Evolutionary conservation across 2,113 vertebrate genomes (phyloP), one percentile per base, ranked within the genome.

Genomic region (Phasianus colchicus): DNA sequence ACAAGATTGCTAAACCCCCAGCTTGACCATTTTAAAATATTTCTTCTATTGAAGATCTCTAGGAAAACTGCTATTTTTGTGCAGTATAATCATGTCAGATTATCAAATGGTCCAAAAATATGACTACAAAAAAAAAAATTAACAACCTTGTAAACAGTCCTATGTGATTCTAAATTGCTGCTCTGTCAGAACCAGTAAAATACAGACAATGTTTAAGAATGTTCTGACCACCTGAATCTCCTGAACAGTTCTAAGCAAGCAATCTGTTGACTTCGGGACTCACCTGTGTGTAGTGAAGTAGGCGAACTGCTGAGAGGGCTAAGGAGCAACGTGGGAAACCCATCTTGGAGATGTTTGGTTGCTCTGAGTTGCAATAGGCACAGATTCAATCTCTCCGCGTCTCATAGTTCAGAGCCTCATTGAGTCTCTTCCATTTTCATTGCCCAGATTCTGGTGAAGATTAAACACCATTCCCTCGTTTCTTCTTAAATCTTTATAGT

Each of bases 261-360:
- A 71, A 9, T 32, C 43, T 16, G 8, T 40, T 78, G 38, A 16
- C 73, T 94, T 83, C 45, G 34, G 38, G 27, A 66, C 22, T 47
- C 10, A 19, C 29, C 5, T 29, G 10, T 1, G 11, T 2, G 1
- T 47, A 21, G 11, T 61, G 32, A n/a, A 9, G 67, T 2, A 13
- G 25, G 80, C 17, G 12, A 58, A 47, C 57, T 64, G 25, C 43
- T 82, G 52, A 4, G 70, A 72, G 50, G 30, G 4, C 17, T 67
- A 32, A 70, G 9, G 20, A 60, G 3, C 2, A 8, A 60, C 42
- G n/a, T 0, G 0, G 1, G 32, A 21, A 74, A 11, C 27, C 15
- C n/a, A 63, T 60, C 57, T 90, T 32, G 7, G 40, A 74, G 13
- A 10, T 9, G 18, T 19, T 0, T 54, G 29, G 30, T 12, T 71